These are phyloP conservation scores for Pachypsylla venusta DNA, from an alignment of 1,140 invertebrate genomes.

Conservation along the genomic window DNA sequence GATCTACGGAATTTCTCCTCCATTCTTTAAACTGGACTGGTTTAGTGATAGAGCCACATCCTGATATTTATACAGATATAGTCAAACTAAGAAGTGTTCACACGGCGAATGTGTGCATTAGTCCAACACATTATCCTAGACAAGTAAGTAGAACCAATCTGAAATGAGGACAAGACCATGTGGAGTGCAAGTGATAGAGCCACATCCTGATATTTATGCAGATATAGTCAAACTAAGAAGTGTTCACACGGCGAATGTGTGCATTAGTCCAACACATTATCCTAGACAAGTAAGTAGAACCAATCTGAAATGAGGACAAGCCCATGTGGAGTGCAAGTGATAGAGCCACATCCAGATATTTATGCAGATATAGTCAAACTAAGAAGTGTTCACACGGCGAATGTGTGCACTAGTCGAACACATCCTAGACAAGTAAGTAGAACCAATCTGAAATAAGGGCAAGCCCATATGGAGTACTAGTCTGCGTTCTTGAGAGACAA, in stretches of 20 bases:
- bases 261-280: neutral
- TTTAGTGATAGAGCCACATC: conserved; percentile 3
- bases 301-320: too few species aligned
- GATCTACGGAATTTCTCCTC: neutral
- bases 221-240: neutral
- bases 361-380: neutral
- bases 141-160: too few species aligned
- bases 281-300: neutral
- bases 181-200: too few species aligned
- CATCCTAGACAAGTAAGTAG: neutral
- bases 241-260: neutral
- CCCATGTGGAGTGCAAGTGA: too few species aligned
- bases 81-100: neutral
- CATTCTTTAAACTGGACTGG: neutral
- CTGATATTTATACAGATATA: neutral
- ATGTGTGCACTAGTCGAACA: neutral
- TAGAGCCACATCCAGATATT: conserved; percentile 2
- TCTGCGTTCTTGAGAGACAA: too few species aligned
- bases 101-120: neutral
- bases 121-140: neutral
- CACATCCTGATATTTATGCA: neutral
- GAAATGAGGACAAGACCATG: too few species aligned
- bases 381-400: neutral
- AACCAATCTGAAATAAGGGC: too few species aligned
- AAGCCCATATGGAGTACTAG: too few species aligned